Conservation (phyloP, 1,140 invertebrate species). For the Cyrtorhinus lividipennis region DNA sequence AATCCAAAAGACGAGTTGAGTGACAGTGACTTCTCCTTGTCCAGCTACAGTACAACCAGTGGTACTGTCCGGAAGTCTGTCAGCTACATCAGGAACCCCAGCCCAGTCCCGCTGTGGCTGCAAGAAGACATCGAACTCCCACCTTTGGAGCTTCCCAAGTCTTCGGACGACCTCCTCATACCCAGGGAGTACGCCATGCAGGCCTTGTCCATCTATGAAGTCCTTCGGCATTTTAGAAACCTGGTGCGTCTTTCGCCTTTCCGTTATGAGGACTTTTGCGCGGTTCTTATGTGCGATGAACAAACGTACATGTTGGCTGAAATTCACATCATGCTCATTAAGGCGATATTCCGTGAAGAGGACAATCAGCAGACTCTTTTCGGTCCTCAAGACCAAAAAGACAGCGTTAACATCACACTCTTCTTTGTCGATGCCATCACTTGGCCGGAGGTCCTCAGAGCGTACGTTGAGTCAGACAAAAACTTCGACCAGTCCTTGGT, state of each 20-base stretch:
- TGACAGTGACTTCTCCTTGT: slow-evolving; percentile 70
- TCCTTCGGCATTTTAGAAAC: slow-evolving; percentile 77
- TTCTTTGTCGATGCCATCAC: slow-evolving; percentile 87
- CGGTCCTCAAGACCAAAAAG: slow-evolving; percentile 89
- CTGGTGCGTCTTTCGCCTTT: slow-evolving; percentile 84
- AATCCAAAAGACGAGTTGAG: slow-evolving; percentile 49
- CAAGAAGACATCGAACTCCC: slow-evolving; percentile 55
- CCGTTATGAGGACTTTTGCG: slow-evolving; percentile 90
- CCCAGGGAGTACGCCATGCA: slow-evolving; percentile 62
- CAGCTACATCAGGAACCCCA: slow-evolving; percentile 42
- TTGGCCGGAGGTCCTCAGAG: slow-evolving; percentile 80
- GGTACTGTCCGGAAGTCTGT: slow-evolving; percentile 40
- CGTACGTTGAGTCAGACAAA: slow-evolving; percentile 78
- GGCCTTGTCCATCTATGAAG: slow-evolving; percentile 80
- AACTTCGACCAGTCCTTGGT: slow-evolving; percentile 54
- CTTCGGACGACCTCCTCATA: slow-evolving; percentile 80
- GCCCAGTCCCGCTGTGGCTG: slow-evolving; percentile 75
- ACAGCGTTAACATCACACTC: slow-evolving; percentile 83
- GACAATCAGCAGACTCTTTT: slow-evolving; percentile 89
- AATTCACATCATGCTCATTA: slow-evolving; percentile 81
- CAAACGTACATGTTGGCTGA: slow-evolving; percentile 80
- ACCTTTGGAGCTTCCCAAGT: slow-evolving; percentile 58
- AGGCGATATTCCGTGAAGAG: slow-evolving; percentile 82
- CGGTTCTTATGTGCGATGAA: slow-evolving; percentile 78
- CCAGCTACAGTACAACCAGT: slow-evolving; percentile 55